Evolutionary conservation across 2,113 vertebrate species (phyloP), one percentile per base, ranked within the genome.

Genomic region (Peromyscus maniculatus): DNA sequence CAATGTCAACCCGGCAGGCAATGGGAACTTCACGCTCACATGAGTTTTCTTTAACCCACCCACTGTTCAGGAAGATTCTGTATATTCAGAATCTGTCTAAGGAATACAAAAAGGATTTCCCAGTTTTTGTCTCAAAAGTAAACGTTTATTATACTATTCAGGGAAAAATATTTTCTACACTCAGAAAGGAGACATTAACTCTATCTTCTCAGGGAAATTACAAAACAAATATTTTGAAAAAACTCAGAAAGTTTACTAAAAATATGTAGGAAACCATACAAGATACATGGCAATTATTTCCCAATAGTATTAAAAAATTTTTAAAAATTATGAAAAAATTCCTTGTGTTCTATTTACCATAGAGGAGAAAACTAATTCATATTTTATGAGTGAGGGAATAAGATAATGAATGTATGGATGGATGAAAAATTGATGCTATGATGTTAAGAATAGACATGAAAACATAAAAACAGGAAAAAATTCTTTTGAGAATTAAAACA

Each of bases 251-350:
- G 31, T 2, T 19, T 97, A 39, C 22, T 24, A 1, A 86, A 93
- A 39, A 75, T 43, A 33, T n/a, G 10, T 0, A 36, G 39, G 62
- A 91, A 55, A 84, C 46, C 78, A 2, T 49, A 39, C 69, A 62
- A n/a, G 16, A 31, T 77, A 22, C 28, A 39, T 13, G 4, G n/a
- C 89, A 88, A 71, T 43, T 74, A 16, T 66, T n/a, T 95, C 7
- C 8, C 66, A 86, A 26, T 4, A 86, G 4, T 52, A 80, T 75
- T 69, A 55, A 12, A 55, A 55, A 55, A 55, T 67, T 33, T 31
- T 57, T 72, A 71, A 91, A 91, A 92, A 31, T 75, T 46, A 66
- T 39, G 17, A 64, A 96, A 87, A 64, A 75, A 84, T 75, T 75
- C 9, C 19, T 67, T 71, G 28, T 33, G 11, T 24, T 84, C 0